Evolutionary conservation across 2,797 vertebrate genomes (phyloP).

Genomic region (Ataeniobius toweri): DNA sequence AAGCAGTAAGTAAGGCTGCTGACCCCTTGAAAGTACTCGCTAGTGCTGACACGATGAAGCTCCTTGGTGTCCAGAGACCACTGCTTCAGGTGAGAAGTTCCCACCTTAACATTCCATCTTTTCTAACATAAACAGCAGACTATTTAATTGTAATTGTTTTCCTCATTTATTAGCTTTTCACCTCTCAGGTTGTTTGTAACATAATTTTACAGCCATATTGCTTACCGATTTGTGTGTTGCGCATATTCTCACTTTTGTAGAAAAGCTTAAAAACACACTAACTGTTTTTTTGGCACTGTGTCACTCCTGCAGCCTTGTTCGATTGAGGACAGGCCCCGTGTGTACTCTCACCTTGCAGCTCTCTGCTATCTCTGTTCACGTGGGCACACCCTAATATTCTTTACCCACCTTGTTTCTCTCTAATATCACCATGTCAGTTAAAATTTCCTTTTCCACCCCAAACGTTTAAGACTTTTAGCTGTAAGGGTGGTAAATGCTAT

Average conservation of each 20-base stretch:
- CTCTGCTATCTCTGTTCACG: constrained; percentile 42
- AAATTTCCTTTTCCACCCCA: too few relatives aligned
- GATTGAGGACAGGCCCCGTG: constrained; percentile 25
- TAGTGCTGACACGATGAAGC: constrained; percentile 94
- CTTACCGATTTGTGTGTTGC: background rate
- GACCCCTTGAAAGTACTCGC: constrained; percentile 94
- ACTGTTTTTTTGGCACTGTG: constrained; percentile 20
- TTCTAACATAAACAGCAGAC: background rate
- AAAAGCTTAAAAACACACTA: constrained; percentile 10
- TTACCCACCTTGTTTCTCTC: constrained; percentile 15
- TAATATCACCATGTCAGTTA: constrained; percentile 39
- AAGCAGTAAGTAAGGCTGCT: constrained; percentile 90
- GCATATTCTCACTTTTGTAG: constrained; percentile 5
- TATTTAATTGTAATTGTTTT: background rate
- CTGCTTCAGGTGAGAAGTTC: constrained; percentile 88
- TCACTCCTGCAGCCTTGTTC: constrained; percentile 27
- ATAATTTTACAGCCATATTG: constrained; percentile 4
- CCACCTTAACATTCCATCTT: background rate
- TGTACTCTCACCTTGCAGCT: constrained; percentile 26
- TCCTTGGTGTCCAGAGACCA: constrained; percentile 92
- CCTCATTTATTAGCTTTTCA: background rate
- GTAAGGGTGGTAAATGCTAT: too few relatives aligned
- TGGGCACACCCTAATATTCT: background rate
- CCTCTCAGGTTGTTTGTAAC: background rate
- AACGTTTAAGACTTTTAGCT: too few relatives aligned